Evolutionary conservation across 2,888 invertebrate genomes (phyloP).

Genomic region (Apodemia hepburni): DNA sequence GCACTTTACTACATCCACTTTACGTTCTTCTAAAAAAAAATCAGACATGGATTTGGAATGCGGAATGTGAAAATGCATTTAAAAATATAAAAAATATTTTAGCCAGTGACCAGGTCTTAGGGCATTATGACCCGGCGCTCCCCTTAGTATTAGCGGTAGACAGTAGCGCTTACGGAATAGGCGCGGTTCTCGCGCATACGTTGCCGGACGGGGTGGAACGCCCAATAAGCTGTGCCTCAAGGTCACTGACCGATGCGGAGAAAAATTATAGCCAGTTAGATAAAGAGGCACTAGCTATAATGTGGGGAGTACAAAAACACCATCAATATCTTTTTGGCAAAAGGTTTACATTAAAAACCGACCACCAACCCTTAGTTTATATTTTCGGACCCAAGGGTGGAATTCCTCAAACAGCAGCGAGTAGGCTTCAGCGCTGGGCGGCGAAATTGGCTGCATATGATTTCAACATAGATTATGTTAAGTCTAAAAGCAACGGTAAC

Average conservation of each 20-base stretch:
- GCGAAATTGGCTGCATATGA: constrained; percentile 41
- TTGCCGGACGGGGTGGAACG: constrained; percentile 22
- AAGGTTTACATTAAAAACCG: constrained; percentile 40
- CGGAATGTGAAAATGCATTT: not conserved
- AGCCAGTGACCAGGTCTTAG: constrained; percentile 12
- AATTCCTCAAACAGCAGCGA: no score
- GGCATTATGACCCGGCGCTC: constrained; percentile 22
- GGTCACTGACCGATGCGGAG: constrained; percentile 33
- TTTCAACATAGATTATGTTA: constrained; percentile 31
- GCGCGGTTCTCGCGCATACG: constrained; percentile 21
- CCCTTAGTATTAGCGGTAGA: constrained; percentile 23
- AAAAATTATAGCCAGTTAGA: constrained; percentile 35
- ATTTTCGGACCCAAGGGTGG: constrained; percentile 29
- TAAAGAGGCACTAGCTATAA: constrained; percentile 34
- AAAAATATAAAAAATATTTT: constrained; percentile 8
- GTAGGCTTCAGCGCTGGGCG: no score
- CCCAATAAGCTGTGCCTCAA: constrained; percentile 33
- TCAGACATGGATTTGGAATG: not conserved
- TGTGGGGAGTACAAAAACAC: constrained; percentile 29
- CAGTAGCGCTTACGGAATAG: constrained; percentile 32
- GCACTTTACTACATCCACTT: not conserved
- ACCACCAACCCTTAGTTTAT: constrained; percentile 50
- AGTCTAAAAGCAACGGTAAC: constrained; percentile 27
- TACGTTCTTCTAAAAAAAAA: not conserved
- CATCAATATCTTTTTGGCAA: constrained; percentile 33